Evolutionary conservation across 2,888 invertebrate genomes (phyloP), one percentile per base, ranked within the genome.

Genomic region (Trichogramma dendrolimi): DNA sequence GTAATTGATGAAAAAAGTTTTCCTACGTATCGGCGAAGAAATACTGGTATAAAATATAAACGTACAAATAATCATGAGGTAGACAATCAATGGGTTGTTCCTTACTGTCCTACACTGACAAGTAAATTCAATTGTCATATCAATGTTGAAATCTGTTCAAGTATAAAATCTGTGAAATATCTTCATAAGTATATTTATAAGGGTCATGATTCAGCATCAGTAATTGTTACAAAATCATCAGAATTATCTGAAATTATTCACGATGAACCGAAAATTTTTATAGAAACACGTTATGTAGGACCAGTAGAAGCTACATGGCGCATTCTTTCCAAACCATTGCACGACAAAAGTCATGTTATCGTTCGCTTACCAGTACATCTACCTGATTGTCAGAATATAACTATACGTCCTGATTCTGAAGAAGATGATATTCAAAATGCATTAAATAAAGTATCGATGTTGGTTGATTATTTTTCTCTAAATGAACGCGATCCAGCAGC

Each of bases 71-170:
- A 65, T 53, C 64, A 66, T 55, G 48, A 56, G 50, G 65, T 74
- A 10, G 73, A 76, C 60, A 77, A 76, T 64, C 62, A 69, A 10
- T 72, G 70, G 68, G 71, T 74, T 40, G 76, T 77, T 8, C 74
- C 73, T 11, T 74, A 65, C 49, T 60, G 60, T 60, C 66, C 66
- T 10, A 41, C 40, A 14, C 56, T 69, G 41, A 67, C 58, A 10
- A 38, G 38, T 5, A 55, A 53, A 55, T 71, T 71, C 54, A 68
- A 71, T 61, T 67, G 65, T 51, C 72, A 73, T 58, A 70, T 73
- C 14, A 73, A 73, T 63, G 70, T 73, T 48, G 71, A 73, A 67
- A 58, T 71, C 40, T 71, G 71, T 63, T 68, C 69, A 42, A 69
- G 68, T 42, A 58, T 71, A 0, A 67, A 55, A 59, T 67, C 62